A percentile compares a stretch with the other conserved stretches of the same genome.
phyloP scores from a whole-genome alignment of 2,113 vertebrate species.

The Platysteira castanea region DNA sequence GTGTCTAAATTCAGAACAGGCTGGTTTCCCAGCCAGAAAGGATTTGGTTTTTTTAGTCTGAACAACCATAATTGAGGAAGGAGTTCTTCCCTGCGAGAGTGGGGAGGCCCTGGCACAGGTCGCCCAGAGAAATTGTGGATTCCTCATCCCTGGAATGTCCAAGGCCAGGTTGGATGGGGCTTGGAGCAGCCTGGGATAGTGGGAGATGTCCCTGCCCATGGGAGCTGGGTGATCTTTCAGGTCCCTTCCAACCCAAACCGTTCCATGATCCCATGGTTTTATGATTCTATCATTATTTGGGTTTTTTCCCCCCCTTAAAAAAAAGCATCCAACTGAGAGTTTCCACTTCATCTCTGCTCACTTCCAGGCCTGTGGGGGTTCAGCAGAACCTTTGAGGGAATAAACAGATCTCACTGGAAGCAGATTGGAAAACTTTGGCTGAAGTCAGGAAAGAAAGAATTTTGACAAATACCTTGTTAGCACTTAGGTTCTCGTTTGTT shows the following conservation, averaged over 20 bases:
- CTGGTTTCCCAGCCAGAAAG: not conserved
- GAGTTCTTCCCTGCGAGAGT: not conserved
- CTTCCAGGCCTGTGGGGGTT: not conserved
- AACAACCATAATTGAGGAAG: not conserved
- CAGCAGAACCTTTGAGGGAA: not conserved
- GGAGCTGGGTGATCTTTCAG: not conserved
- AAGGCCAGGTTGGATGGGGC: accelerated
- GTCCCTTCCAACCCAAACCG: not conserved
- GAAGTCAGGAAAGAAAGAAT: not conserved
- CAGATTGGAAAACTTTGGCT: not conserved
- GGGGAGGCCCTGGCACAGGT: accelerated
- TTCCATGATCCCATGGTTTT: not conserved
- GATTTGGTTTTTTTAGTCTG: not conserved
- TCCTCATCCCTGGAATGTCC: not conserved
- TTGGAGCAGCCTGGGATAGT: not conserved
- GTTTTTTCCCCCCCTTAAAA: accelerated
- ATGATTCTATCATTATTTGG: not conserved
- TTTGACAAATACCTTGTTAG: not conserved
- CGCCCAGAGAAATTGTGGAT: not conserved
- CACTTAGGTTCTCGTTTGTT: not conserved
- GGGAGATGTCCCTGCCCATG: not conserved
- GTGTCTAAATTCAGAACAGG: not conserved
- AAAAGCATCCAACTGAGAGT: not conserved
- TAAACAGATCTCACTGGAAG: not conserved
- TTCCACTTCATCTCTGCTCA: not conserved